Base-by-base conservation (phyloP, 2,113 vertebrate species). In the Meriones unguiculatus region DNA sequence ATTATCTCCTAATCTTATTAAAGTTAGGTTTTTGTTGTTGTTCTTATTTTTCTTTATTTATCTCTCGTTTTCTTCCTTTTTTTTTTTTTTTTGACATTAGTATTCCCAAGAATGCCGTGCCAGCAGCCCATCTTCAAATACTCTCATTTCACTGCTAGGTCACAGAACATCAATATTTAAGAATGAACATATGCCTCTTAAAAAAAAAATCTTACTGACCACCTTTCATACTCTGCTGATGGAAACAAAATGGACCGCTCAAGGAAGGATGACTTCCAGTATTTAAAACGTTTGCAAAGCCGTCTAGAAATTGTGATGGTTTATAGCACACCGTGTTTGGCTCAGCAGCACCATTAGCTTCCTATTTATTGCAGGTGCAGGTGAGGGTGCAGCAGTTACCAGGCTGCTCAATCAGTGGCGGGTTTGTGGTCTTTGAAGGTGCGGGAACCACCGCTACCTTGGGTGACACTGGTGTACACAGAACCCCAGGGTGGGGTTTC, bases 121-220 rank as follows among this genome's bases (percentile, higher is more conserved):
- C 57, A 84, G n/a, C n/a, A 38, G 22, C 7, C 64, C 7, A n/a
- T 24, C 35, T 35, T 54, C 30, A 73, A 73, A 85, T 84, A 2
- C 2, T 99, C 98, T 73, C 98, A 98, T 96, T 99, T 98, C 62
- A 99, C 99, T 2, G 98, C 94, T 20, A 98, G 98, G 93, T 99
- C 99, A 10, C 99, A 98, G 94, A 99, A 98, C 18, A 99, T 98
- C 98, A 99, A 98, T 99, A 99, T 94, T 99, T 99, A 89, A 99
- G 95, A 99, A 95, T 98, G 97, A 94, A 99, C 54, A 97, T 99
- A 99, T 94, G 99, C 98, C 52, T 99, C 99, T 41, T 99, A 98
- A 99, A 99, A 69, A 52, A 46, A 46, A 46, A 81, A 98, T 97
- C 97, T 99, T 99, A 93, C 98, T 98, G 94, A 99, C 98, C 73